phyloP scores from a whole-genome alignment of 92 coral and sea anemone genomes.

The Actinostola sp. region DNA sequence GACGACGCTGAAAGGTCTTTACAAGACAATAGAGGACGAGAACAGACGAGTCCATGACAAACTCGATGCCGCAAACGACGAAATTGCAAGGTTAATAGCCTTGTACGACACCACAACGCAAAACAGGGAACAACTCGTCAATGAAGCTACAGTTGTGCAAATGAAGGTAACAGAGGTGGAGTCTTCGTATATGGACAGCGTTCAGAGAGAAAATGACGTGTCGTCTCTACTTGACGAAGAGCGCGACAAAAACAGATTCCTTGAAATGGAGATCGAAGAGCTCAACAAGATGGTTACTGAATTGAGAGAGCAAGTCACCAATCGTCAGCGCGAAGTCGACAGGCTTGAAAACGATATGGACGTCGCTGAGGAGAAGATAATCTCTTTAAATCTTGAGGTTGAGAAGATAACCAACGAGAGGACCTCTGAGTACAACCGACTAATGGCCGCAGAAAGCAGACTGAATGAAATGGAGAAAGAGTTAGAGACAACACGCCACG shows the following conservation, averaged over 20 bases:
- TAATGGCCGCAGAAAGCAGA: conserved; percentile 78
- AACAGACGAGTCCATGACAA: conserved; percentile 59
- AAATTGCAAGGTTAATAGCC: conserved; percentile 65
- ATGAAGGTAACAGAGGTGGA: conserved; percentile 77
- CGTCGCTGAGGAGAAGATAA: conserved; percentile 91
- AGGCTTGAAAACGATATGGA: conserved; percentile 92
- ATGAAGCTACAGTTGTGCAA: conserved; percentile 74
- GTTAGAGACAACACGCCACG: conserved; percentile 72
- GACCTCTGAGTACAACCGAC: conserved; percentile 80
- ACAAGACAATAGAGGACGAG: conserved; percentile 71
- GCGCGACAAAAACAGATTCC: conserved; percentile 66
- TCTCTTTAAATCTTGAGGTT: conserved; percentile 80
- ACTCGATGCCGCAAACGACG: conserved; percentile 77
- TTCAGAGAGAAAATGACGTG: conserved; percentile 67
- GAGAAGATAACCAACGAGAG: conserved; percentile 86
- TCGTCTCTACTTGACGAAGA: conserved; percentile 65
- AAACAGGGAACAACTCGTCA: conserved; percentile 65
- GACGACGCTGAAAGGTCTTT: conserved; percentile 56
- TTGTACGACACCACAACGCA: conserved; percentile 68
- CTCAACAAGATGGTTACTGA: conserved; percentile 46
- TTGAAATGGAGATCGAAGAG: conserved; percentile 69
- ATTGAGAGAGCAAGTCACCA: conserved; percentile 48
- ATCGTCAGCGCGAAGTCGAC: conserved; percentile 75
- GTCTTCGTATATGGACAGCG: conserved; percentile 75
- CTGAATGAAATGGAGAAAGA: conserved; percentile 88